phyloP scores from a whole-genome alignment of 2,888 invertebrate species.

The Tachystola acroxantha region DNA sequence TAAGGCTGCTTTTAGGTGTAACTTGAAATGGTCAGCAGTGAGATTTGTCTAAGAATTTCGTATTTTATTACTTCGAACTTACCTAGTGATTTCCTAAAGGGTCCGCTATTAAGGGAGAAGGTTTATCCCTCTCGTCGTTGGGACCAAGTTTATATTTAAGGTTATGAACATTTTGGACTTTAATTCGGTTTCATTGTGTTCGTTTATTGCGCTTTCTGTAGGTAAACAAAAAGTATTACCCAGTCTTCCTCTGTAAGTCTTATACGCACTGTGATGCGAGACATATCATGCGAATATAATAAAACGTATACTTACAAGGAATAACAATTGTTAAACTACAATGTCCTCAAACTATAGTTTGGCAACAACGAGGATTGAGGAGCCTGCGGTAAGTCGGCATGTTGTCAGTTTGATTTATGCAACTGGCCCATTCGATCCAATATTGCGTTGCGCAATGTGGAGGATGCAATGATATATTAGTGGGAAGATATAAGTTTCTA shows the following conservation, averaged over 20 bases:
- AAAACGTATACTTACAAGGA: too few species aligned
- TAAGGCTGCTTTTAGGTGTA: constrained; percentile 31
- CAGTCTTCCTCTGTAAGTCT: too few species aligned
- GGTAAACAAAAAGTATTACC: neutral
- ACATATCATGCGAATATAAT: too few species aligned
- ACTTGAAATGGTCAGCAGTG: constrained; percentile 20
- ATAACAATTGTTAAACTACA: too few species aligned
- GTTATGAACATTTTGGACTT: constrained; percentile 24
- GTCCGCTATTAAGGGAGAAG: constrained; percentile 41
- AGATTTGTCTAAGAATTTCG: constrained; percentile 47
- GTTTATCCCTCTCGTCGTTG: constrained; percentile 37
- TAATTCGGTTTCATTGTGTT: constrained; percentile 16
- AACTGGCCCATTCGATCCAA: constrained; percentile 33
- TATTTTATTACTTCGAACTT: constrained; percentile 53
- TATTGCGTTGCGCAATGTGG: constrained; percentile 26
- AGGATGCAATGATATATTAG: too few species aligned
- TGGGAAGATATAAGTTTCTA: too few species aligned
- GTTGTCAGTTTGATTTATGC: constrained; percentile 40
- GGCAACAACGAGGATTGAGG: constrained; percentile 20
- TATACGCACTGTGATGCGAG: too few species aligned
- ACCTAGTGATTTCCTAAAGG: constrained; percentile 54
- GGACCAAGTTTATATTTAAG: constrained; percentile 42
- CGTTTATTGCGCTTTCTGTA: constrained; percentile 9
- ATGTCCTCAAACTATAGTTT: neutral
- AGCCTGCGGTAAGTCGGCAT: constrained; percentile 25